These are phyloP conservation scores for Malurus cyaneus DNA, from an alignment of 2,113 vertebrate genomes.

Conservation along the genomic window DNA sequence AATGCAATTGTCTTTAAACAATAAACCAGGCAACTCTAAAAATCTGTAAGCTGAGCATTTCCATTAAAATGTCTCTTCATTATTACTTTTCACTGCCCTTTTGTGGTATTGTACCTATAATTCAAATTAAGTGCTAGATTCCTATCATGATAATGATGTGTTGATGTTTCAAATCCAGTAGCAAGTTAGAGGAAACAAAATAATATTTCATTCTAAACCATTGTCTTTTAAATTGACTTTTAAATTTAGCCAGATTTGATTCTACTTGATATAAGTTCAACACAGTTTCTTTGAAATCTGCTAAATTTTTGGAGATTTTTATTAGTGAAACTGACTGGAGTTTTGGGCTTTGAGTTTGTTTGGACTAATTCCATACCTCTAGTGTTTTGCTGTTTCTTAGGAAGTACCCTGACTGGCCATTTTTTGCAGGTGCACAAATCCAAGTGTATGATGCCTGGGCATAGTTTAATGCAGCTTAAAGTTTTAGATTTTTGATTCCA, in stretches of 20 bases:
- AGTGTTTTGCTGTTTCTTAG: neutral
- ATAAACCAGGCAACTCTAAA: neutral
- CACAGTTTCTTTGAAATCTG: neutral
- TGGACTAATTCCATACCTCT: neutral
- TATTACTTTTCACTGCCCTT: neutral
- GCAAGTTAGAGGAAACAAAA: neutral
- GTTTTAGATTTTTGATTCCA: neutral
- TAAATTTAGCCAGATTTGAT: neutral
- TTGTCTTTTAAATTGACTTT: neutral
- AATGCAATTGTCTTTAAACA: neutral
- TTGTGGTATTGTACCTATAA: neutral
- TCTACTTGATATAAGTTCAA: neutral
- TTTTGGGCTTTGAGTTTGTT: neutral
- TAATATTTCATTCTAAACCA: neutral
- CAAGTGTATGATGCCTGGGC: neutral
- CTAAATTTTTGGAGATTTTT: neutral
- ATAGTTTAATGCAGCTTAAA: neutral
- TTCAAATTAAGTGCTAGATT: neutral
- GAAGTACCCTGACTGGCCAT: neutral
- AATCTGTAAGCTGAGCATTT: neutral
- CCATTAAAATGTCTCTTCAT: neutral
- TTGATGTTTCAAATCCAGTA: neutral
- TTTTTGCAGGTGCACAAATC: neutral
- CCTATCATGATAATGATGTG: rapidly evolving
- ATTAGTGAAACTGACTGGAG: neutral